These are phyloP conservation scores for Drosophila sordidula DNA, from an alignment of 2,888 invertebrate species.

Conservation along the genomic window DNA sequence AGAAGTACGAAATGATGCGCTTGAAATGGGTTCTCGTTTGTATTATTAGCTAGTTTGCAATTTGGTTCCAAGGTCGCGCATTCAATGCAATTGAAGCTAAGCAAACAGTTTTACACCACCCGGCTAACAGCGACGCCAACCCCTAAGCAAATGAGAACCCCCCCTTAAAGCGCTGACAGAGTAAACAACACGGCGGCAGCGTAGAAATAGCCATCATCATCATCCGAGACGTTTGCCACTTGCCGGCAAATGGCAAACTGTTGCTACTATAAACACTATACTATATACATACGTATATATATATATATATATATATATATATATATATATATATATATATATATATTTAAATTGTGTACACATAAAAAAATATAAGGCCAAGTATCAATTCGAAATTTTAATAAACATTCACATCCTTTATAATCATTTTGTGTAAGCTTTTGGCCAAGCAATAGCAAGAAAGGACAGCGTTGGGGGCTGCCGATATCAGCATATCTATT, in stretches of 20 bases:
- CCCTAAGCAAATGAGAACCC: slow-evolving; percentile 5
- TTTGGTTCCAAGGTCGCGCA: slow-evolving; percentile 24
- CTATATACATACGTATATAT: no score
- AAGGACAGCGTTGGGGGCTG: no score
- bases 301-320: not conserved
- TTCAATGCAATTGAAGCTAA: slow-evolving; percentile 16
- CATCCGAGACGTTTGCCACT: slow-evolving; percentile 3
- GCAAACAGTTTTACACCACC: slow-evolving; percentile 18
- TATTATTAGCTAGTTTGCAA: not conserved
- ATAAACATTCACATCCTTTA: no score
- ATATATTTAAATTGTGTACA: slow-evolving; percentile 9
- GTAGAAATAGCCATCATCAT: slow-evolving; percentile 26
- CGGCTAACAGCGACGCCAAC: not conserved
- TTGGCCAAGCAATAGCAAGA: no score
- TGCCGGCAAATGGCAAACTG: slow-evolving; percentile 22
- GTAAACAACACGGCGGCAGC: slow-evolving; percentile 12
- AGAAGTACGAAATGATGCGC: not conserved
- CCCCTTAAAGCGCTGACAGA: slow-evolving; percentile 27
- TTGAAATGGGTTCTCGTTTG: slow-evolving; percentile 1
- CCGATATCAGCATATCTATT: no score
- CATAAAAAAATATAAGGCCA: not conserved
- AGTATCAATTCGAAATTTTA: no score
- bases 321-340: not conserved
- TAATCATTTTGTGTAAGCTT: no score
- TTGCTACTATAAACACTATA: slow-evolving; percentile 13